A percentile compares a stretch with the other conserved stretches of the same genome.
Evolutionary conservation across 2,888 invertebrate species (phyloP).

Genomic region (Chloroclystis v-ata): DNA sequence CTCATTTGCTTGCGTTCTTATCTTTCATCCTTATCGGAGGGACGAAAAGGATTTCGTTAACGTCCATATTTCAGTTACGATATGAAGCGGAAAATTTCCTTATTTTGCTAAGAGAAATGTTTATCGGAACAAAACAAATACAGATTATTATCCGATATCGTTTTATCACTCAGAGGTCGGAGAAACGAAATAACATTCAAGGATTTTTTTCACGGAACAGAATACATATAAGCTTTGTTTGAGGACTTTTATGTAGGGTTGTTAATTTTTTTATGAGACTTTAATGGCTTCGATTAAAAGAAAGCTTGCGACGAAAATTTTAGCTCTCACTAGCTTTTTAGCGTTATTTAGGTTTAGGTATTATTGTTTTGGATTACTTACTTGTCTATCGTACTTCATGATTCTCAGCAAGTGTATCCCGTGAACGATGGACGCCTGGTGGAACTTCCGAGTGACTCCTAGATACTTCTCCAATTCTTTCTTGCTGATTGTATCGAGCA

Average conservation of each 20-base stretch:
- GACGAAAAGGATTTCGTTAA: conserved; percentile 38
- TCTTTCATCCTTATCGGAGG: conserved; percentile 40
- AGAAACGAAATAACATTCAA: too few species aligned
- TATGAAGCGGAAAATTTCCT: conserved; percentile 29
- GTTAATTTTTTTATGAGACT: too few species aligned
- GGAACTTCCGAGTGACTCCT: conserved; percentile 94
- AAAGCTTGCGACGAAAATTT: too few species aligned
- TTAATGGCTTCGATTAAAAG: too few species aligned
- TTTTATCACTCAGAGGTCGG: not conserved
- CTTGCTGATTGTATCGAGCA: conserved; percentile 94
- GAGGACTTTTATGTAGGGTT: too few species aligned
- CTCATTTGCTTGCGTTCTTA: conserved; percentile 51
- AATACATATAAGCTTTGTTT: too few species aligned
- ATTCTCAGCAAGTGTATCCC: conserved; percentile 94
- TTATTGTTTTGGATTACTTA: too few species aligned
- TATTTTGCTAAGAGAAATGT: conserved; percentile 9
- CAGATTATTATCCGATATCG: conserved; percentile 12
- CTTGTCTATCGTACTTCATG: conserved; percentile 94
- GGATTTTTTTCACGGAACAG: too few species aligned
- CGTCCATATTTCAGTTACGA: conserved; percentile 31
- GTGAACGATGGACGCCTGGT: conserved; percentile 95
- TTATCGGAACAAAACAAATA: conserved; percentile 20
- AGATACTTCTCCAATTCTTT: conserved; percentile 96
- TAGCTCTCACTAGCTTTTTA: too few species aligned
- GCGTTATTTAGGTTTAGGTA: too few species aligned